Evolutionary conservation across 2,113 vertebrate genomes (phyloP).

Genomic region (Garra rufa): DNA sequence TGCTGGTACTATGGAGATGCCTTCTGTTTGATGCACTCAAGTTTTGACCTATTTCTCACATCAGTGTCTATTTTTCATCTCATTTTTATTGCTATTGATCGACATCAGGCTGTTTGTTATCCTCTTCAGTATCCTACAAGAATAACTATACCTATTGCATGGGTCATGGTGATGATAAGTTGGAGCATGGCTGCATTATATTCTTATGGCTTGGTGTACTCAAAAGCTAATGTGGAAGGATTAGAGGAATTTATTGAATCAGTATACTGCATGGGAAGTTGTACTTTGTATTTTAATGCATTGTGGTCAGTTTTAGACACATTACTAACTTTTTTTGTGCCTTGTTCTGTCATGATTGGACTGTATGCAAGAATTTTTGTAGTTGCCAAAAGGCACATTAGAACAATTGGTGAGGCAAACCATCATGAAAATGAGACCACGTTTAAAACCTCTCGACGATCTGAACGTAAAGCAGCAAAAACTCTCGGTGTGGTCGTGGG

Average conservation of each 20-base stretch:
- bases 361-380: constrained; percentile 60
- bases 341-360: constrained; percentile 57
- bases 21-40: constrained; percentile 60
- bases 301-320: constrained; percentile 49
- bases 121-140: constrained; percentile 58
- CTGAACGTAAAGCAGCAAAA: constrained; percentile 64
- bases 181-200: constrained; percentile 58
- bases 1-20: constrained; percentile 65
- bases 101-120: constrained; percentile 60
- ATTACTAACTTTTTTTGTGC: constrained; percentile 52
- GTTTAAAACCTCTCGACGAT: constrained; percentile 28
- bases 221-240: constrained; percentile 54
- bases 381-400: constrained; percentile 53
- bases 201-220: constrained; percentile 57
- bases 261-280: constrained; percentile 58
- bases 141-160: constrained; percentile 55
- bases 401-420: constrained; percentile 48
- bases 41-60: constrained; percentile 60
- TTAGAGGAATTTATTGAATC: constrained; percentile 49
- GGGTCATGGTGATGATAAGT: constrained; percentile 60
- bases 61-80: constrained; percentile 63
- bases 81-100: constrained; percentile 58
- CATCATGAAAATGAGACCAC: neutral
- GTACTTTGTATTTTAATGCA: constrained; percentile 50
- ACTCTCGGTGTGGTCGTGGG: constrained; percentile 63